phyloP scores from a whole-genome alignment of 2,797 vertebrate species.

The Atherinosoma microstoma region DNA sequence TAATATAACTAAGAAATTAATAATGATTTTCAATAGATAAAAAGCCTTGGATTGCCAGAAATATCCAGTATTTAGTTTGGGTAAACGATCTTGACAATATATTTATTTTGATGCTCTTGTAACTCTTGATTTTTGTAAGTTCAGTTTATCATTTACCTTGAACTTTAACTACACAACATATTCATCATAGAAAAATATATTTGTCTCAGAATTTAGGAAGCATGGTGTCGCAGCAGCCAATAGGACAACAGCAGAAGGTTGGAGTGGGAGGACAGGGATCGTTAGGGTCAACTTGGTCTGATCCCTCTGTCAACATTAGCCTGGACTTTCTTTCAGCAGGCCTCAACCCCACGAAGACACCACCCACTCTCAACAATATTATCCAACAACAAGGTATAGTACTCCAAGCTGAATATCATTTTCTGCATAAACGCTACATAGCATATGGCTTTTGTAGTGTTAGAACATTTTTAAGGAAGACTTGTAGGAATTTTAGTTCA shows the following conservation, averaged over 20 bases:
- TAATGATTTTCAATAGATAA: neutral
- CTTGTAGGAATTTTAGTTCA: neutral
- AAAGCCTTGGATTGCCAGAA: neutral
- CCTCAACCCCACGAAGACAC: constrained; percentile 94
- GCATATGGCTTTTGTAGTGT: neutral
- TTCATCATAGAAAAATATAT: constrained; percentile 11
- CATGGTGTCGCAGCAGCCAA: constrained; percentile 75
- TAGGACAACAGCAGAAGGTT: constrained; percentile 88
- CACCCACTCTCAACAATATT: constrained; percentile 95
- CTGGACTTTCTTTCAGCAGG: constrained; percentile 96
- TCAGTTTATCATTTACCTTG: too few species aligned
- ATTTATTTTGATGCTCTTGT: neutral
- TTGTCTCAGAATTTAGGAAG: constrained; percentile 86
- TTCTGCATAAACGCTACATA: constrained; percentile 1
- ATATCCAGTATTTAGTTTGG: neutral
- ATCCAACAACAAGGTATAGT: constrained; percentile 94
- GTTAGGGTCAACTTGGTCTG: constrained; percentile 96
- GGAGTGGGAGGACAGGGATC: constrained; percentile 84
- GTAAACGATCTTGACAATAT: neutral
- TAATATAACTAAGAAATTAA: neutral
- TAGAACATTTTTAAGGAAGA: neutral
- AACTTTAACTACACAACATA: neutral
- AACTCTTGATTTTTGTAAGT: neutral
- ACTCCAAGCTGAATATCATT: neutral
- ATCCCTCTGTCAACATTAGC: constrained; percentile 98